A percentile compares a stretch with the other conserved stretches of the same genome.
These are phyloP conservation scores for Eptatretus atami DNA, from an alignment of 2,797 vertebrate genomes.

Conservation along the genomic window DNA sequence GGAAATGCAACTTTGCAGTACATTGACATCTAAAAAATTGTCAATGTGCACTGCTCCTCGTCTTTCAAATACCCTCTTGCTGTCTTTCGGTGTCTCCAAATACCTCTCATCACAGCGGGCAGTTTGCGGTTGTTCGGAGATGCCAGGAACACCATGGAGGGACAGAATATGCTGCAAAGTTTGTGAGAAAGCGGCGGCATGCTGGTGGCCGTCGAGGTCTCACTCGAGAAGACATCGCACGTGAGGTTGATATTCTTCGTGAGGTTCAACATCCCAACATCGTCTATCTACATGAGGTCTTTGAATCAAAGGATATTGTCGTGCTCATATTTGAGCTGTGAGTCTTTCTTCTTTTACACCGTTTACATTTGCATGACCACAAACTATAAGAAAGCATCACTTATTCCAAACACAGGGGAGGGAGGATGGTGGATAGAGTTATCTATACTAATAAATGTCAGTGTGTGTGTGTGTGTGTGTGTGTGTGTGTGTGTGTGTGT, in stretches of 20 bases:
- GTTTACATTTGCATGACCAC: no score
- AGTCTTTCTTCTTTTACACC: constrained; percentile 16
- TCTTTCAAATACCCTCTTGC: no score
- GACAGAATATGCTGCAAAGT: constrained; percentile 48
- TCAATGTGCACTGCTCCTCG: no score
- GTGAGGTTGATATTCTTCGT: constrained; percentile 64
- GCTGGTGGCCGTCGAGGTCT: constrained; percentile 47
- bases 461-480: no score
- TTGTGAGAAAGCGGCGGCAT: constrained; percentile 71
- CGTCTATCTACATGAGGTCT: constrained; percentile 49
- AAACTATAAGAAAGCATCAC: no score
- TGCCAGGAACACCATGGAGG: constrained; percentile 40
- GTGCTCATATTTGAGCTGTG: constrained; percentile 86
- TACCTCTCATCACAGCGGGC: constrained; percentile 26
- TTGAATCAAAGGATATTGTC: constrained; percentile 65
- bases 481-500: no score
- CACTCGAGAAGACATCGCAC: constrained; percentile 48
- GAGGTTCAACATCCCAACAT: constrained; percentile 51
- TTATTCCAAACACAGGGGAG: no score
- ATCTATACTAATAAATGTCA: no score
- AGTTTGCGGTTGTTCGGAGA: constrained; percentile 72
- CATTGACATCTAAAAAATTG: no score
- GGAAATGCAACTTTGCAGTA: no score
- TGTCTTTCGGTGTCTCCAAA: no score
- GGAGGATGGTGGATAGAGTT: no score